A percentile compares a stretch with the other conserved stretches of the same genome.
Conservation (phyloP, 2,888 invertebrate species). For the Conchocele bisecta region DNA sequence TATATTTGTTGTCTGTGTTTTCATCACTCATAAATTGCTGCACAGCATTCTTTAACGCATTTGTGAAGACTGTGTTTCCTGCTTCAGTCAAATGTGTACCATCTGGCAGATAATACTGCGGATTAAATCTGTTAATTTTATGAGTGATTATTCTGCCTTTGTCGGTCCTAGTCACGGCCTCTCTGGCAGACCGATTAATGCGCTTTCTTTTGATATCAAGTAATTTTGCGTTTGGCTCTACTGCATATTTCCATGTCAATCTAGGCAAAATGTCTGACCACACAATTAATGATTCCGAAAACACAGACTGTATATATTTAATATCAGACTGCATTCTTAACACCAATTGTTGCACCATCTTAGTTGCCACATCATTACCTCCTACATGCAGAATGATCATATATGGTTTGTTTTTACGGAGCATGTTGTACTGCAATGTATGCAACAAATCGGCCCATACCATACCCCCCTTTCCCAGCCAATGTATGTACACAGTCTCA, state of each 20-base stretch:
- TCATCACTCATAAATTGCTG: no score
- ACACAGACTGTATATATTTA: background rate
- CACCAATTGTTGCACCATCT: background rate
- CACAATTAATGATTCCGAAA: background rate
- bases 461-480: background rate
- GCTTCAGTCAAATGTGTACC: no score
- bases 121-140: no score
- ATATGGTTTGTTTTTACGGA: background rate
- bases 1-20: no score
- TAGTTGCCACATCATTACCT: background rate
- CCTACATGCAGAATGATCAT: background rate
- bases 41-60: no score
- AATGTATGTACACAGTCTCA: background rate
- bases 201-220: background rate
- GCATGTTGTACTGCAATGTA: background rate
- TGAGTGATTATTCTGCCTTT: no score
- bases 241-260: background rate
- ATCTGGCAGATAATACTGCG: no score
- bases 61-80: no score
- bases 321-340: background rate
- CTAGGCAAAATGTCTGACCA: background rate
- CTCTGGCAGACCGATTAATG: background rate
- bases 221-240: background rate
- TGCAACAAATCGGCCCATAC: background rate
- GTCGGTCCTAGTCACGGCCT: no score